These are phyloP conservation scores for Amphipyra tragopoginis DNA, from an alignment of 2,888 invertebrate genomes.

Conservation along the genomic window DNA sequence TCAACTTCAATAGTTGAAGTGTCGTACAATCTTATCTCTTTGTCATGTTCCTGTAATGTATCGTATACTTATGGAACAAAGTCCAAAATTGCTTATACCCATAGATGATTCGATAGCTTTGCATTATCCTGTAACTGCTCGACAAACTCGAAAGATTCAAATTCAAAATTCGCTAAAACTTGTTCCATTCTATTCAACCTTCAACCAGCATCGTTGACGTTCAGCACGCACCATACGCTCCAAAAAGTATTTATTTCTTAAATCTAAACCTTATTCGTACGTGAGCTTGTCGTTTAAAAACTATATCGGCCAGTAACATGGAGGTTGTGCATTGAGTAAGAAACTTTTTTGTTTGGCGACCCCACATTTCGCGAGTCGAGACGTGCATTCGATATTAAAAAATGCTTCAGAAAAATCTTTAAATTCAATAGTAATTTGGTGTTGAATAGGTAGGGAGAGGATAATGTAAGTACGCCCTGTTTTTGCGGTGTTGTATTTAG, in stretches of 20 bases:
- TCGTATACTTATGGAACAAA: constrained; percentile 34
- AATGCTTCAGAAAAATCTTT: constrained; percentile 85
- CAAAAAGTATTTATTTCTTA: constrained; percentile 63
- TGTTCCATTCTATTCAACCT: constrained; percentile 80
- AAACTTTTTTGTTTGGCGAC: constrained; percentile 71
- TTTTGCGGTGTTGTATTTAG: constrained; percentile 88
- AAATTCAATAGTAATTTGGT: constrained; percentile 89
- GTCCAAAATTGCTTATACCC: constrained; percentile 28
- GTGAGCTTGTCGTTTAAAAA: constrained; percentile 68
- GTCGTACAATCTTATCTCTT: constrained; percentile 18
- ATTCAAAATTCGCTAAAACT: constrained; percentile 78
- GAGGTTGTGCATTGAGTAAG: constrained; percentile 61
- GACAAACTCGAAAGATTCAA: constrained; percentile 67
- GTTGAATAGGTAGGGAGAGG: constrained; percentile 82
- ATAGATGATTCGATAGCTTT: constrained; percentile 21
- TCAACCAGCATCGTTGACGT: constrained; percentile 76
- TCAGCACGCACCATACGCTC: constrained; percentile 69
- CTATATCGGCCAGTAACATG: constrained; percentile 56
- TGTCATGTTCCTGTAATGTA: constrained; percentile 7
- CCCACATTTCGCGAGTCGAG: constrained; percentile 71
- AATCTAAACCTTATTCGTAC: constrained; percentile 81
- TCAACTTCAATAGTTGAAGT: constrained; percentile 31
- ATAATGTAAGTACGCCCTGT: constrained; percentile 84
- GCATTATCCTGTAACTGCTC: constrained; percentile 54
- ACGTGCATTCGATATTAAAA: constrained; percentile 83